Evolutionary conservation across 2,797 vertebrate genomes (phyloP).

Genomic region (Eupleurogrammus muticus): DNA sequence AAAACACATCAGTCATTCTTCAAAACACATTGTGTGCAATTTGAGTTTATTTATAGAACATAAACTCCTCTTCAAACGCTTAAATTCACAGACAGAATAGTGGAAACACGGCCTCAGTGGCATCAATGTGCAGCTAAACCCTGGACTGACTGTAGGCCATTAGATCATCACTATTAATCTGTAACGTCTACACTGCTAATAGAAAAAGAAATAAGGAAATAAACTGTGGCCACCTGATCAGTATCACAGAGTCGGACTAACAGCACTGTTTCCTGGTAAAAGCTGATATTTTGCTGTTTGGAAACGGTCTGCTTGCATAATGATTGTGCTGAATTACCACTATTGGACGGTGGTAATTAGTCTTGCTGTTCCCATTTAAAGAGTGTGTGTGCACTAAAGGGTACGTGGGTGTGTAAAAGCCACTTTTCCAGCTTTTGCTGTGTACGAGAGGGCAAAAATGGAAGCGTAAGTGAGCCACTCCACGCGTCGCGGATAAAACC

Average conservation of each 20-base stretch:
- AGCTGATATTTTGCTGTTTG: slow-evolving; percentile 61
- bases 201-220: slow-evolving; percentile 5
- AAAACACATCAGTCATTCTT: too few relatives aligned
- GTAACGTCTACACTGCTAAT: background rate
- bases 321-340: slow-evolving; percentile 53
- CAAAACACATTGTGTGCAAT: too few relatives aligned
- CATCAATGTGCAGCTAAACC: background rate
- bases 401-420: slow-evolving; percentile 80
- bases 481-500: slow-evolving; percentile 64
- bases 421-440: slow-evolving; percentile 71
- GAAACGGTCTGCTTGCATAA: slow-evolving; percentile 39
- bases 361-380: slow-evolving; percentile 62
- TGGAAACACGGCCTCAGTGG: background rate
- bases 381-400: slow-evolving; percentile 57
- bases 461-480: slow-evolving; percentile 78
- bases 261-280: slow-evolving; percentile 28
- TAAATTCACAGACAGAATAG: background rate
- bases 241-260: background rate
- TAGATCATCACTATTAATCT: background rate
- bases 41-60: background rate
- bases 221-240: slow-evolving; percentile 1
- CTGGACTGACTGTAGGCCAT: too few relatives aligned
- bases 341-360: slow-evolving; percentile 66
- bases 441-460: slow-evolving; percentile 78
- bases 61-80: background rate